Percentiles rank a stretch among this genome's conserved stretches.
These are phyloP conservation scores for Campoplex capitator DNA, from an alignment of 2,888 invertebrate genomes.

Conservation along the genomic window DNA sequence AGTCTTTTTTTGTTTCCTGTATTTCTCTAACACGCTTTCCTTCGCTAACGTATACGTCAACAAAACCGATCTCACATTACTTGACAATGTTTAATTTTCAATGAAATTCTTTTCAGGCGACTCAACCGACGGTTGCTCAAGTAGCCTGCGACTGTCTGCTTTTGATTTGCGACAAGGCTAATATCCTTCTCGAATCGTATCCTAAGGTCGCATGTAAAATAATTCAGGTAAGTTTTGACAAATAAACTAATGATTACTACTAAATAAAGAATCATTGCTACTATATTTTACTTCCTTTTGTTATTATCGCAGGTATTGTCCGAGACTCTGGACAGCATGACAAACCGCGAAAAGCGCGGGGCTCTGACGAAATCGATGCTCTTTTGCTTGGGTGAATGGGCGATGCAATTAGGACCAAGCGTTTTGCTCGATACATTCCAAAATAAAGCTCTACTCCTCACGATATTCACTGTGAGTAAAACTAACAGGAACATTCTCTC, in stretches of 20 bases:
- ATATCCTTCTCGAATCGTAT: slow-evolving; percentile 89
- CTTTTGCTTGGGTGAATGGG: slow-evolving; percentile 97
- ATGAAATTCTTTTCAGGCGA: slow-evolving; percentile 76
- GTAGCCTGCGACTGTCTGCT: slow-evolving; percentile 93
- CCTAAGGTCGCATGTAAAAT: slow-evolving; percentile 90
- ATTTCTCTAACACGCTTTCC: slow-evolving; percentile 44
- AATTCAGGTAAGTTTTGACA: slow-evolving; percentile 84
- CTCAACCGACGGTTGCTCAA: slow-evolving; percentile 89
- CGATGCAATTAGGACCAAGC: slow-evolving; percentile 92
- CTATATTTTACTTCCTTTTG: neutral
- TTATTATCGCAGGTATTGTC: slow-evolving; percentile 83
- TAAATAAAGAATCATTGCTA: neutral
- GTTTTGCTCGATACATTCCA: slow-evolving; percentile 87
- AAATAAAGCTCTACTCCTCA: slow-evolving; percentile 87
- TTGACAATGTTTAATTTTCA: neutral
- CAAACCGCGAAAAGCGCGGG: slow-evolving; percentile 83
- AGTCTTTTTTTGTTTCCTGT: neutral
- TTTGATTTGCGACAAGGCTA: slow-evolving; percentile 92
- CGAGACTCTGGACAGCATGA: slow-evolving; percentile 85
- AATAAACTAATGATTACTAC: neutral
- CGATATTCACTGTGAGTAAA: slow-evolving; percentile 89
- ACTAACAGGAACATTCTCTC: neutral
- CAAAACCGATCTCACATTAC: neutral
- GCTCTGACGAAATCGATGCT: slow-evolving; percentile 92
- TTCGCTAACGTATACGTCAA: slow-evolving; percentile 42